Evolutionary conservation across 2,888 invertebrate genomes (phyloP).

Genomic region (Drosophila phalerata): DNA sequence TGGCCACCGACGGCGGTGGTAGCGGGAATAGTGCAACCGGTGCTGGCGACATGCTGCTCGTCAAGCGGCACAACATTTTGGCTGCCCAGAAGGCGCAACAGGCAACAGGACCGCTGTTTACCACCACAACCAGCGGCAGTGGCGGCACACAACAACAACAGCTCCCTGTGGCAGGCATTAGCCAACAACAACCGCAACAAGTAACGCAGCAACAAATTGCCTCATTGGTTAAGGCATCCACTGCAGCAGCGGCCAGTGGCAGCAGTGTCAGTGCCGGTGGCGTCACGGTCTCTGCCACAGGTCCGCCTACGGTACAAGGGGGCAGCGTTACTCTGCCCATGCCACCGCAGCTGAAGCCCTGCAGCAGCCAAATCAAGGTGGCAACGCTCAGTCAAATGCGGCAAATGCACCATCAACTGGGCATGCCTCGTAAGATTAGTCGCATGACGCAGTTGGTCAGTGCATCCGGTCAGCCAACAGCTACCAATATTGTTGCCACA

Average conservation of each 20-base stretch:
- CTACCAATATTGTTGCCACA: conserved; percentile 67
- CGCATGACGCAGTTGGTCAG: conserved; percentile 87
- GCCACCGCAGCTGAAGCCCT: conserved; percentile 83
- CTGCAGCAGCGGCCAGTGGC: conserved; percentile 83
- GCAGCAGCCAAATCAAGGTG: conserved; percentile 86
- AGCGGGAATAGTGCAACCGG: conserved; percentile 85
- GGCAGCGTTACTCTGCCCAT: conserved; percentile 80
- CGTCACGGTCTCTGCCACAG: conserved; percentile 81
- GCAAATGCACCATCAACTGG: conserved; percentile 87
- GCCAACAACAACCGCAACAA: conserved; percentile 86
- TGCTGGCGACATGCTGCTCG: conserved; percentile 87
- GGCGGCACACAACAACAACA: conserved; percentile 86
- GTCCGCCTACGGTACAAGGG: conserved; percentile 65
- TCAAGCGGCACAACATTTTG: conserved; percentile 86
- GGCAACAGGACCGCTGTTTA: conserved; percentile 85
- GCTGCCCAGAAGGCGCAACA: conserved; percentile 85
- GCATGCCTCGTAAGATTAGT: conserved; percentile 87
- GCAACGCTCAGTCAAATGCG: conserved; percentile 89
- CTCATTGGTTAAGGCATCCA: conserved; percentile 84
- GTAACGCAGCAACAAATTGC: conserved; percentile 84
- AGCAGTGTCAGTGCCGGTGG: conserved; percentile 73
- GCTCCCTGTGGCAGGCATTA: conserved; percentile 53
- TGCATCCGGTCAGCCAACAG: conserved; percentile 73
- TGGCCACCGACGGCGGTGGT: conserved; percentile 85
- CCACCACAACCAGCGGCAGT: conserved; percentile 78